Conservation (phyloP, 2,797 vertebrate genomes). For the Lerista edwardsae region DNA sequence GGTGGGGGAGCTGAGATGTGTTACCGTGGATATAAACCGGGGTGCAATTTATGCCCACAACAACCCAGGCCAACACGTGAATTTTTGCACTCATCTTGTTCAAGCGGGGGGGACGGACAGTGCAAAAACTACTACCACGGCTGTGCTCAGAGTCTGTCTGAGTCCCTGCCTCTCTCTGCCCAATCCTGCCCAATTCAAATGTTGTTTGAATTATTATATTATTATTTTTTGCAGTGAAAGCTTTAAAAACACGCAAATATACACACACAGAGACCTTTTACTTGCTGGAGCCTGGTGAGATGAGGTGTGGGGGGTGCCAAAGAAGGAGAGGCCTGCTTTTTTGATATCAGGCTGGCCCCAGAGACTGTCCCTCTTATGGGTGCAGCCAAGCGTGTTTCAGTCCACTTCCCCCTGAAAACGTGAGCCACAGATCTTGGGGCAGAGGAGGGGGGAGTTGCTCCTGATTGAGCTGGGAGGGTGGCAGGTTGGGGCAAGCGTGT, state of each 20-base stretch:
- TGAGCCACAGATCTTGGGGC: background rate
- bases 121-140: background rate
- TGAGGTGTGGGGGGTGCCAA: background rate
- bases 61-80: slow-evolving; percentile 8
- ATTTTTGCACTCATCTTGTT: slow-evolving; percentile 24
- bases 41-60: background rate
- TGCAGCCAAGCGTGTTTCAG: slow-evolving; percentile 7
- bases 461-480: background rate
- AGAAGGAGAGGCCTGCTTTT: background rate
- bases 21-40: background rate
- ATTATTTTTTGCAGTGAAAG: background rate
- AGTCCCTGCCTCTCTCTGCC: slow-evolving; percentile 7
- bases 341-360: background rate
- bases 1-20: too few species aligned
- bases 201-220: background rate
- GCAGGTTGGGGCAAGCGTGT: background rate
- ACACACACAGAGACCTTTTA: background rate
- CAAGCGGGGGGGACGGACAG: background rate
- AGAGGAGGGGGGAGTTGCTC: too few species aligned
- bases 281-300: background rate
- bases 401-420: background rate
- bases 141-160: background rate
- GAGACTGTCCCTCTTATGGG: slow-evolving; percentile 17
- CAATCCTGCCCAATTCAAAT: slow-evolving; percentile 14
- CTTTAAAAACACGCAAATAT: background rate